These are phyloP conservation scores for Cataglyphis rosenhaueri DNA, from an alignment of 2,888 invertebrate genomes.

Conservation along the genomic window DNA sequence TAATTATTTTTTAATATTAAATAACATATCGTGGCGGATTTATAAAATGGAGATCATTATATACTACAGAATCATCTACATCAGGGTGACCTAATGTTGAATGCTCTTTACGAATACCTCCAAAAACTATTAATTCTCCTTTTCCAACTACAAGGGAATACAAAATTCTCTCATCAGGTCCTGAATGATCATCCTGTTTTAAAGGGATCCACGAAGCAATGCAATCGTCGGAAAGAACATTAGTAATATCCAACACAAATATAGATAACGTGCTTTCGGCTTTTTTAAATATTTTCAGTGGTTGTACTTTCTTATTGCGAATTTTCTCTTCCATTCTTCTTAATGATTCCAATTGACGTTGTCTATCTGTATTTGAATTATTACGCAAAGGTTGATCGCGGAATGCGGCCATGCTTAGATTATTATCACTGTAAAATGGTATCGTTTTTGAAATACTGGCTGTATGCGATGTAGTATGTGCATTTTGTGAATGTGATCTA, in stretches of 20 bases:
- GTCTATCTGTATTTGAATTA: constrained; percentile 86
- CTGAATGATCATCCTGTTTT: constrained; percentile 89
- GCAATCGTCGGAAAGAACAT: constrained; percentile 88
- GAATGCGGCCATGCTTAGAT: constrained; percentile 88
- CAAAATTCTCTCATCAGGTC: constrained; percentile 95
- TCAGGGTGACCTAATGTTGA: constrained; percentile 86
- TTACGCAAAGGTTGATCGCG: constrained; percentile 81
- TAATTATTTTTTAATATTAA: constrained; percentile 71
- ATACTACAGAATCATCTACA: constrained; percentile 82
- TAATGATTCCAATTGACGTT: constrained; percentile 88
- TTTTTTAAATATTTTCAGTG: constrained; percentile 87
- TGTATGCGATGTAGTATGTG: constrained; percentile 50
- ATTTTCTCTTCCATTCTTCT: constrained; percentile 89
- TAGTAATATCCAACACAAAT: constrained; percentile 94
- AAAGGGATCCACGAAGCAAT: constrained; percentile 90
- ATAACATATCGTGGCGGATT: constrained; percentile 82
- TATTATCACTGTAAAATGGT: constrained; percentile 83
- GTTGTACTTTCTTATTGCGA: constrained; percentile 80
- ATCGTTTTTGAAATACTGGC: constrained; percentile 67
- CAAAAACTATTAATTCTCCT: constrained; percentile 97
- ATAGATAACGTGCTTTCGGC: constrained; percentile 91
- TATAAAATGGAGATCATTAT: constrained; percentile 84
- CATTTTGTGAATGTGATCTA: constrained; percentile 65
- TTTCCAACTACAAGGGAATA: constrained; percentile 96
- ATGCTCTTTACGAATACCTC: constrained; percentile 95